Evolutionary conservation across 2,888 invertebrate species (phyloP), one percentile per base, ranked within the genome.

Genomic region (Rhingia rostrata): DNA sequence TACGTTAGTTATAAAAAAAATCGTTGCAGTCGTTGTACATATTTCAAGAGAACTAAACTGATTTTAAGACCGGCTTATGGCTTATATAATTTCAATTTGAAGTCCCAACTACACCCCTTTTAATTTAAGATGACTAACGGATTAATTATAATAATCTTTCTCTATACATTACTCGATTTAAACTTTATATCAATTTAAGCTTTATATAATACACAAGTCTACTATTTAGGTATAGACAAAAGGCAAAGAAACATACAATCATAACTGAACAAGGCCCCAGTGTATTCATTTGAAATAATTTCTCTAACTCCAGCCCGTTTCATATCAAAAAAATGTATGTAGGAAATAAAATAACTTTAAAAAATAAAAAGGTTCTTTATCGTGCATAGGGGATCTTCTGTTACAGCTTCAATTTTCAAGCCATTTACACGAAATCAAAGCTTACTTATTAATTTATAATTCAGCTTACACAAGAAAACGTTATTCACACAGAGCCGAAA

Each of bases 401-500:
- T 75, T 75, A 39, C 58, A 32, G 12, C 54, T 60, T 12, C 30
- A 12, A 4, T 61, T 67, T 56, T 66, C 73, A 30, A 30, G 22
- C 58, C 6, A 6, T 43, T 14, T 51, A 12, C n/a, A 63, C 54
- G 60, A 60, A 45, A 47, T 37, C 32, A 10, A n/a, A n/a, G n/a
- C 10, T 43, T 47, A 54, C 12, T 56, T 33, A 51, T 64, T 79
- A 64, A 80, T 80, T 74, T 69, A 84, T 74, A 64, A 84, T 74
- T 83, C 56, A 83, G 22, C 63, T 64, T 14, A 67, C 66, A 56
- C 67, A 83, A 63, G 58, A 49, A 56, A 33, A 58, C 60, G 12
- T n/a, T 64, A 43, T 70, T 81, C 60, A 66, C 58, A 61, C 58
- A 67, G 37, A 58, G 4, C 22, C 22, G 63, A 56, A 39, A 72